Base-by-base conservation (phyloP, 2,888 invertebrate species). In the Diplolepis rosae region DNA sequence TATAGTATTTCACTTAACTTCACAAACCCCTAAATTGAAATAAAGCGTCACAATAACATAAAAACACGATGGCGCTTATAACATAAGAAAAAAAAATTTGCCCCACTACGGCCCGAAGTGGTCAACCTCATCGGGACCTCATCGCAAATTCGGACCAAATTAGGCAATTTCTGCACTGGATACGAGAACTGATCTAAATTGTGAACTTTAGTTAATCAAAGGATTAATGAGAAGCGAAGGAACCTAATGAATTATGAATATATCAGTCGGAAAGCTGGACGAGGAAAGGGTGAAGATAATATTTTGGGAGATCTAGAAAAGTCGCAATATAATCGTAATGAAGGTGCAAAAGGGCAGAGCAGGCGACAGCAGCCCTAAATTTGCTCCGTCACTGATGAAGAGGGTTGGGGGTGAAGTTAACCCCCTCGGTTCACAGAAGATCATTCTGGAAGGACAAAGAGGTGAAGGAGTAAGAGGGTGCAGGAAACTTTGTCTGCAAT, bases 181-280 rank as follows among this genome's bases (percentile, higher is more conserved):
- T 30, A 52, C 27, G 30, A 52, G 28, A 71, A 73, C 73, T 76
- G 77, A 79, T 82, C 75, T 77, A 76, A 80, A 84, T 85, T 84
- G 85, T 83, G 83, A 84, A 83, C 82, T 83, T 82, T 84, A 82
- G 82, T 82, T 83, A 83, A 83, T 86, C 84, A 82, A 83, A 80
- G 85, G 82, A 83, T 85, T 85, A 85, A 85, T 85, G 82, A 83
- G 82, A 79, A 81, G 77, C 79, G 78, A 83, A 83, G 83, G 79
- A 83, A 81, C 79, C 81, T 83, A 83, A 85, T 86, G 83, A 86
- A 85, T 84, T 84, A 85, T 85, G 85, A 84, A 84, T 85, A 80
- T 61, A 39, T 61, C 24, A 24, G 24, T 35, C 5, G 61, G 61
- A 7, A 28, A 30, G 54, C 15, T 28, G 27, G 9, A 15, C 54